Evolutionary conservation across 2,797 vertebrate genomes (phyloP), one percentile per base, ranked within the genome.

Genomic region (Sternotherus odoratus): DNA sequence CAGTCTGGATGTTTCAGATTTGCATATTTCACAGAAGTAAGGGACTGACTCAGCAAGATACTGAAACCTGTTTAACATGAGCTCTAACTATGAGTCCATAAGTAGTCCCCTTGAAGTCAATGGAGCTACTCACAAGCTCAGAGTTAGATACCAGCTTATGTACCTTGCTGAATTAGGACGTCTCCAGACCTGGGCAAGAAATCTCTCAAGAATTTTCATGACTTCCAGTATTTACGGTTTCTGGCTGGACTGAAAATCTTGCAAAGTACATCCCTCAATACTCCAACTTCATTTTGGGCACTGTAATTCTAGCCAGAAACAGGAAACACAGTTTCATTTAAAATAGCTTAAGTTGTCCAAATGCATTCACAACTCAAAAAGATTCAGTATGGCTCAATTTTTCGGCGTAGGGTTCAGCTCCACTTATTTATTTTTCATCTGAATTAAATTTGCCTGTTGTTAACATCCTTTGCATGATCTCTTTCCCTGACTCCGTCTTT

Each of bases 141-240:
- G 82, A 72, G 26, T 79, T 79, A 95, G 77, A 33, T 77, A 77
- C 3, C 13, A 5, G 72, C 5, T 6, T 92, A 77, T 79, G 89
- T 48, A 5, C 72, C 77, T 86, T 85, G 43, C 23, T 56, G 72
- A 30, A 88, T 79, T 30, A 89, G 80, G 81, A 91, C 21, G 5
- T 57, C 23, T 90, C 85, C 39, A 60, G 77, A 94, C 66, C 12
- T 12, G 19, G 85, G 33, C 39, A 53, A 85, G 92, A 75, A 89
- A 84, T 77, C 48, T 86, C 82, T 66, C 43, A 39, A 4, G 30
- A 91, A 23, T 77, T 91, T 82, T 90, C 39, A 19, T 13, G 50
- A 83, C 88, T 92, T 95, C 54, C 81, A 87, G 50, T 46, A 54
- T 60, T 95, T 93, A 77, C 48, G 1, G 0, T 89, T 89, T 79